These are phyloP conservation scores for Tychaedon coryphoeus DNA, from an alignment of 2,113 vertebrate species.

Conservation along the genomic window DNA sequence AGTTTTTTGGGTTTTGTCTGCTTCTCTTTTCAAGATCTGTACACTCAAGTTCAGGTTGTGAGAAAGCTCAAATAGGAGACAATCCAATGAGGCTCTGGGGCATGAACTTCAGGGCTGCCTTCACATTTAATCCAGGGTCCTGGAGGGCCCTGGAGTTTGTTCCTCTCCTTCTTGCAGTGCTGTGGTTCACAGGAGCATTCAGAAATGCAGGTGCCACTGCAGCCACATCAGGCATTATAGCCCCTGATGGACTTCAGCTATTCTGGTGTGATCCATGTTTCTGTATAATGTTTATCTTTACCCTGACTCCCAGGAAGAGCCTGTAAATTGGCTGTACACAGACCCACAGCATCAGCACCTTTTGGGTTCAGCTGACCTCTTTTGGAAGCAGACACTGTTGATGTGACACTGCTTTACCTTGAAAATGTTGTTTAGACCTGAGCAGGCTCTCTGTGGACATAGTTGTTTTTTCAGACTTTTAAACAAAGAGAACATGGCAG, in stretches of 20 bases:
- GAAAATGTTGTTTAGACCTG: neutral
- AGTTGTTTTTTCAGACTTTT: neutral
- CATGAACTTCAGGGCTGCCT: neutral
- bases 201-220: neutral
- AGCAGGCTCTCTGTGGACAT: neutral
- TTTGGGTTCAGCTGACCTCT: neutral
- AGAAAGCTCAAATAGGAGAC: neutral
- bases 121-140: neutral
- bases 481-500: neutral
- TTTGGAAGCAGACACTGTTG: neutral
- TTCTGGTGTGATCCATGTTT: neutral
- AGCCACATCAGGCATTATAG: neutral
- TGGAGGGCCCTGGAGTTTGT: neutral
- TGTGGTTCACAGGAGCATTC: neutral
- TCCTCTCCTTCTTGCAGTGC: fast-evolving
- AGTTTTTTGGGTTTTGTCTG: neutral
- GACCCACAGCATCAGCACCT: neutral
- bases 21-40: neutral
- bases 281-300: neutral
- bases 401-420: neutral
- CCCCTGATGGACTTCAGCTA: neutral
- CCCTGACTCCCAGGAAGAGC: neutral
- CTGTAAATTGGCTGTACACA: neutral
- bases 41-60: neutral
- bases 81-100: neutral